Conservation (phyloP, 2,113 vertebrate species). For the Toxotes jaculatrix region DNA sequence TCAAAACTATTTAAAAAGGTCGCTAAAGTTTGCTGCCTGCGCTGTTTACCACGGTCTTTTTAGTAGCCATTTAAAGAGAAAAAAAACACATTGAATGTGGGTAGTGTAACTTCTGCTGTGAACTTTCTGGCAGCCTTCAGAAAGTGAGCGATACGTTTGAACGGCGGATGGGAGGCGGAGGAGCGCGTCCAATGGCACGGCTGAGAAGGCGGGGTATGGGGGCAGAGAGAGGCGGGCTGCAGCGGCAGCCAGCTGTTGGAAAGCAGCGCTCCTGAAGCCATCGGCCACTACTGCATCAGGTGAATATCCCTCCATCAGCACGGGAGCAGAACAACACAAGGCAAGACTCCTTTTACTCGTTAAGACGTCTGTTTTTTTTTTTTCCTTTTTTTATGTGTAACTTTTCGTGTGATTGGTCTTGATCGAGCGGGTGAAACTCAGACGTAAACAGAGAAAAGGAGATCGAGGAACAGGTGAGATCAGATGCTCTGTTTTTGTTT, state of each 20-base stretch:
- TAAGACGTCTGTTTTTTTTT: neutral
- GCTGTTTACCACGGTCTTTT: neutral
- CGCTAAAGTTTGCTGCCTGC: too few species aligned
- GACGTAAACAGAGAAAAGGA: constrained; percentile 17
- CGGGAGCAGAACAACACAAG: neutral
- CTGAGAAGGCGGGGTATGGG: constrained; percentile 60
- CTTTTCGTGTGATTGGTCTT: neutral
- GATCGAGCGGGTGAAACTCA: constrained; percentile 9
- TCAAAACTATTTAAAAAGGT: neutral
- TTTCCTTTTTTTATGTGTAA: neutral
- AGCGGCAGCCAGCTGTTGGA: constrained; percentile 75
- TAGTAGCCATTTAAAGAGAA: neutral
- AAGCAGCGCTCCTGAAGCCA: constrained; percentile 69
- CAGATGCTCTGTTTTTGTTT: constrained; percentile 19
- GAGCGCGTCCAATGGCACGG: constrained; percentile 71
- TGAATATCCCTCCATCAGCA: constrained; percentile 57
- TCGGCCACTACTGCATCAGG: constrained; percentile 67
- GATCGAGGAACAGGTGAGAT: constrained; percentile 67
- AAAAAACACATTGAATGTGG: neutral
- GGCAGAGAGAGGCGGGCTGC: constrained; percentile 50
- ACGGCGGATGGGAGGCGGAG: constrained; percentile 52
- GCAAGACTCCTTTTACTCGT: neutral
- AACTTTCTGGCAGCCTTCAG: neutral
- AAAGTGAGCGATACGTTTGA: neutral
- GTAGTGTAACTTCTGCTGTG: neutral